phyloP scores from a whole-genome alignment of 2,888 invertebrate species.

The Aphodius sticticus region DNA sequence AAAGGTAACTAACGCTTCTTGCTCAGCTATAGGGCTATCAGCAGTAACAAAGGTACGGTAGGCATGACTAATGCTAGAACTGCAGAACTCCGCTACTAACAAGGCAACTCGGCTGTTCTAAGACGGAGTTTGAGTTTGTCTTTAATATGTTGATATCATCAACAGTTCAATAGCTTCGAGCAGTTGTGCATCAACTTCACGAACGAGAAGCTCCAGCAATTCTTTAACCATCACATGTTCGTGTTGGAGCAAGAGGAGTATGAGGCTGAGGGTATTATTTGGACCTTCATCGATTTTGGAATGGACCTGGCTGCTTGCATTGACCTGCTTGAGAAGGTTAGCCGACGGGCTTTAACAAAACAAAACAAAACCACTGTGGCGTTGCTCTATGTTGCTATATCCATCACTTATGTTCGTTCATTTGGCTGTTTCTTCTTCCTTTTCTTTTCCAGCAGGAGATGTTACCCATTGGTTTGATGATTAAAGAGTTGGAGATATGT shows the following conservation, averaged over 20 bases:
- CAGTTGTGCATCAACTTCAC: constrained; percentile 99
- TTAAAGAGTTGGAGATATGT: not conserved
- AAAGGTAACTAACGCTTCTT: constrained; percentile 72
- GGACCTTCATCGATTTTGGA: constrained; percentile 97
- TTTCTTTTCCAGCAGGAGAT: not conserved
- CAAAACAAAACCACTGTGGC: not conserved
- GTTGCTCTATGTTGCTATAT: constrained; percentile 9
- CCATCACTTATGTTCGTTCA: not conserved
- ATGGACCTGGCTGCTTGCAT: constrained; percentile 96
- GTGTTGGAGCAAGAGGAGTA: constrained; percentile 97
- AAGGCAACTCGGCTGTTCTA: not conserved
- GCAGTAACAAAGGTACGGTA: not conserved
- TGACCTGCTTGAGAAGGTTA: constrained; percentile 94
- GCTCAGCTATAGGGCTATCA: not conserved
- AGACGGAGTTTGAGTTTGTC: not conserved
- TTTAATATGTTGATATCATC: constrained; percentile 18
- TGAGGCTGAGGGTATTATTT: constrained; percentile 92
- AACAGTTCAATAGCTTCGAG: constrained; percentile 93
- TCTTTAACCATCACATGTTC: constrained; percentile 99
- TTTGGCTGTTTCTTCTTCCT: not conserved
- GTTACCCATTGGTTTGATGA: constrained; percentile 9
- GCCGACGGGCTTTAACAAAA: constrained; percentile 37
- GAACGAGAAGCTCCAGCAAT: constrained; percentile 97
- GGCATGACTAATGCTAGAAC: not conserved
- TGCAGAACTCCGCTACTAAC: not conserved